Percentiles rank a stretch among this genome's conserved stretches.
Evolutionary conservation across 2,113 vertebrate species (phyloP).

Genomic region (Tamias sibiricus): DNA sequence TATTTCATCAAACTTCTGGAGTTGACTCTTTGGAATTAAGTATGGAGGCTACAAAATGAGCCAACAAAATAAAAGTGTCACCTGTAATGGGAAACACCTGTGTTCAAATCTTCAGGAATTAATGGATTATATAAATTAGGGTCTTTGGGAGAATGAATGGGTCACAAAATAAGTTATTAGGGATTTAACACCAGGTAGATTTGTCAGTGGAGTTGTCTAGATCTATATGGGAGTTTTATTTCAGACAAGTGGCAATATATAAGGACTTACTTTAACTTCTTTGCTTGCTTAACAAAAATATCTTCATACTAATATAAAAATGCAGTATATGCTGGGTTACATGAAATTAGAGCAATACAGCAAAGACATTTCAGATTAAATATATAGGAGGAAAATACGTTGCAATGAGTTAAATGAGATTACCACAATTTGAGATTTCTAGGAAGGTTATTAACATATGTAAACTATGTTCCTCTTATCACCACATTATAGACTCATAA

Average conservation of each 20-base stretch:
- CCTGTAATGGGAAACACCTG: neutral
- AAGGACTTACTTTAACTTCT: neutral
- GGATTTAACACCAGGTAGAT: neutral
- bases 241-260: neutral
- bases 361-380: neutral
- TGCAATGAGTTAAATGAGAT: neutral
- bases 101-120: conserved; percentile 2
- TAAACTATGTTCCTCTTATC: neutral
- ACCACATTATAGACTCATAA: neutral
- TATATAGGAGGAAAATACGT: neutral
- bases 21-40: neutral
- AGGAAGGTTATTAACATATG: neutral
- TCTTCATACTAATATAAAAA: neutral
- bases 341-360: neutral
- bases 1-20: neutral
- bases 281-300: neutral
- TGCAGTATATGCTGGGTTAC: too few relatives aligned
- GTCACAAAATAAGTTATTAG: neutral
- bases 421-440: neutral
- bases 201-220: neutral
- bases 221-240: neutral
- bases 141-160: neutral
- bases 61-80: neutral
- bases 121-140: neutral
- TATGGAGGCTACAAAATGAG: neutral